Percentiles rank a stretch among this genome's conserved stretches.
Conservation (phyloP, 1,140 invertebrate genomes). For the Drosophila neocordata region DNA sequence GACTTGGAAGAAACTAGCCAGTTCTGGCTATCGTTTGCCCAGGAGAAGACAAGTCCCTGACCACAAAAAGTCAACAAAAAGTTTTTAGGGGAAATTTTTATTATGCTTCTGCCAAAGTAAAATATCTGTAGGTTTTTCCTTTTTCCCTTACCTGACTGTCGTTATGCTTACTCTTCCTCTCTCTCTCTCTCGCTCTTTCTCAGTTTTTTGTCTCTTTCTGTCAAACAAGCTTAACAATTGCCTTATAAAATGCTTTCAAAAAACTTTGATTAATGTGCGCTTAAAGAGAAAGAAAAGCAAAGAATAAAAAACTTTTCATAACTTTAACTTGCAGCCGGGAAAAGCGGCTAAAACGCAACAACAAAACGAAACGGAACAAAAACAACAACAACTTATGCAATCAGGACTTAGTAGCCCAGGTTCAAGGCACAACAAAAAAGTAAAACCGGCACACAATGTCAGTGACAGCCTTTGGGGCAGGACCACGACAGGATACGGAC, state of each 20-base stretch:
- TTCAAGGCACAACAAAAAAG: constrained; percentile 23
- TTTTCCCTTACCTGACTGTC: constrained; percentile 4
- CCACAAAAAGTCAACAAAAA: constrained; percentile 14
- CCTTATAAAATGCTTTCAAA: constrained; percentile 75
- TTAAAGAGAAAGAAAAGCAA: constrained; percentile 73
- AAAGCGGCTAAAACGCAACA: constrained; percentile 9
- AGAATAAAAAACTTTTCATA: constrained; percentile 72
- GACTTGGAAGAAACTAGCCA: constrained; percentile 4
- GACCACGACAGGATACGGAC: not conserved
- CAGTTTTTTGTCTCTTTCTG: constrained; percentile 51
- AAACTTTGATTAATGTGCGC: constrained; percentile 80
- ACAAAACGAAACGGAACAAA: constrained; percentile 55
- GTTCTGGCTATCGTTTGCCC: not conserved
- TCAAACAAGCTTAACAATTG: constrained; percentile 74
- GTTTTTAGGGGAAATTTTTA: constrained; percentile 12
- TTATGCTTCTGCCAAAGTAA: constrained; percentile 10
- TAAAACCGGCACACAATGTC: not conserved
- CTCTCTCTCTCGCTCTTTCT: not conserved
- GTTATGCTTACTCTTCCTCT: not conserved
- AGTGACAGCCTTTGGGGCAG: constrained; percentile 9
- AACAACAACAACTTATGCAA: constrained; percentile 74
- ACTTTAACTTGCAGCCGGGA: constrained; percentile 68
- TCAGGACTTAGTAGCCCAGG: constrained; percentile 53
- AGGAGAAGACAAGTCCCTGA: constrained; percentile 9
- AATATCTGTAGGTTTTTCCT: constrained; percentile 6